phyloP scores from a whole-genome alignment of 2,113 vertebrate genomes.

The Leucopsar rothschildi region DNA sequence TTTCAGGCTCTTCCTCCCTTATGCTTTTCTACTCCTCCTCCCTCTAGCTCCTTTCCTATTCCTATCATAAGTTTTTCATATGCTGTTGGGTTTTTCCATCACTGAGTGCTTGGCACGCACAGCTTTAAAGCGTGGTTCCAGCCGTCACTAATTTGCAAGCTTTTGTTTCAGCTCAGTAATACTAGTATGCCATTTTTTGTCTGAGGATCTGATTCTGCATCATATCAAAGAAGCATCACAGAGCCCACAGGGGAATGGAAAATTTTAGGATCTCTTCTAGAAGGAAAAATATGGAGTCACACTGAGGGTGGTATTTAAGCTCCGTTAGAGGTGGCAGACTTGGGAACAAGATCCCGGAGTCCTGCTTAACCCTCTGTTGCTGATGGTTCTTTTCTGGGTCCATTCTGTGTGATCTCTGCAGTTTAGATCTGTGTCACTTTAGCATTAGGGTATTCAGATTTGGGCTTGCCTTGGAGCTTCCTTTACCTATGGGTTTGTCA shows the following conservation, averaged over 20 bases:
- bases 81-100: background rate
- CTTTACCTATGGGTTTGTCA: rapidly evolving
- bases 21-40: background rate
- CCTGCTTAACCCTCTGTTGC: background rate
- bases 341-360: background rate
- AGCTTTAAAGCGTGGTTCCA: background rate
- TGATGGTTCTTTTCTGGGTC: background rate
- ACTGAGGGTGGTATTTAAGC: background rate
- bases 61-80: background rate
- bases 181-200: background rate
- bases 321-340: background rate
- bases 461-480: background rate
- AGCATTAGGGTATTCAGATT: background rate
- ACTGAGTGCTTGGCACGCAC: background rate
- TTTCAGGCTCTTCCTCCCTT: background rate
- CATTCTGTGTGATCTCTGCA: rapidly evolving
- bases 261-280: background rate
- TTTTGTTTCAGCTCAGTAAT: background rate
- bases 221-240: background rate
- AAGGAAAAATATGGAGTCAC: background rate
- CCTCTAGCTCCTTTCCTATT: background rate
- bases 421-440: background rate
- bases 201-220: background rate
- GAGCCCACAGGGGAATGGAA: background rate
- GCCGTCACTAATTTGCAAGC: background rate